Evolutionary conservation across 64 coral and sea anemone species (phyloP).

Genomic region (Catalaphyllia jardinei): DNA sequence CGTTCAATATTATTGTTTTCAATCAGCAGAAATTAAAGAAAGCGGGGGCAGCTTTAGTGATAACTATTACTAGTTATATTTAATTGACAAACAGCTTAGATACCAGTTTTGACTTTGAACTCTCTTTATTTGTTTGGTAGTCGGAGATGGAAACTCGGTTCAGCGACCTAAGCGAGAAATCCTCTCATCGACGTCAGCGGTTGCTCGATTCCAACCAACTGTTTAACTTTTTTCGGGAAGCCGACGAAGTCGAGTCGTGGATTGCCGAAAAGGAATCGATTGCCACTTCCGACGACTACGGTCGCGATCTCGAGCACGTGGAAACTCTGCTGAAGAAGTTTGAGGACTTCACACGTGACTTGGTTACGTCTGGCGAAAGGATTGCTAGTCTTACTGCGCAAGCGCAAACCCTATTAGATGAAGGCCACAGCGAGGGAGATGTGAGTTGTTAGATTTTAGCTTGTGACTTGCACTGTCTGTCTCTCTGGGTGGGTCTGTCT

Average conservation of each 20-base stretch:
- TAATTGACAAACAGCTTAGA: not conserved
- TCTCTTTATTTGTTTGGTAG: slow-evolving; percentile 12
- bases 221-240: slow-evolving; percentile 80
- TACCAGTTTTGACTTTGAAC: not conserved
- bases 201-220: slow-evolving; percentile 70
- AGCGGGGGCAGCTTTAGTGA: too few relatives aligned
- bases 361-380: slow-evolving; percentile 85
- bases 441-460: slow-evolving; percentile 12
- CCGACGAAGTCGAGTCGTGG: slow-evolving; percentile 91
- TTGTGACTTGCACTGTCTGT: not conserved
- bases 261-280: slow-evolving; percentile 80
- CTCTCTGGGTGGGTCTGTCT: too few relatives aligned
- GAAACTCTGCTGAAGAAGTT: slow-evolving; percentile 93
- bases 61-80: too few relatives aligned
- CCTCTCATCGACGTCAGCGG: slow-evolving; percentile 57
- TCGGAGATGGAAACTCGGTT: slow-evolving; percentile 74
- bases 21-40: too few relatives aligned
- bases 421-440: slow-evolving; percentile 72
- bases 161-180: slow-evolving; percentile 54
- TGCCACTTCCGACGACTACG: slow-evolving; percentile 86
- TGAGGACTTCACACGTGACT: slow-evolving; percentile 94
- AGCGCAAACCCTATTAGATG: slow-evolving; percentile 72
- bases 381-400: slow-evolving; percentile 75
- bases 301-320: slow-evolving; percentile 93
- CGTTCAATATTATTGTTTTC: too few relatives aligned